Evolutionary conservation across 2,113 vertebrate species (phyloP).

Genomic region (Saimiri boliviensis): DNA sequence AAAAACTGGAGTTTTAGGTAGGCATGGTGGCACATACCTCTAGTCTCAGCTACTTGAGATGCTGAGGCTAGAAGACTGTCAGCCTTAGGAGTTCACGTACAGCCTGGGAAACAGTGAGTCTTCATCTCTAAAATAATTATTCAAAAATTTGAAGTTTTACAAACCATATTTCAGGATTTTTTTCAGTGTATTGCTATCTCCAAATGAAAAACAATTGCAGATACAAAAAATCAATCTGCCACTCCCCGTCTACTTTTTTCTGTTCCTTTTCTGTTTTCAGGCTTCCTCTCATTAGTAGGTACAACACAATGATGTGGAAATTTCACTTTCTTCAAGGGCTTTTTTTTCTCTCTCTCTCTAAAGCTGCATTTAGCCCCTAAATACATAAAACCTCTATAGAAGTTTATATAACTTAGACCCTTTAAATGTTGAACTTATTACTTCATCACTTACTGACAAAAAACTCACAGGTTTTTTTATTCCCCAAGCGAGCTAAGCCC

Average conservation of each 20-base stretch:
- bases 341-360: background rate
- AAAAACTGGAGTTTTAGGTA: background rate
- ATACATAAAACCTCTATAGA: background rate
- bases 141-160: background rate
- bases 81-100: no score
- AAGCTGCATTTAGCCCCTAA: background rate
- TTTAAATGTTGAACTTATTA: background rate
- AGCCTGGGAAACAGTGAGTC: no score
- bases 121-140: no score
- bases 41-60: no score
- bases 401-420: background rate
- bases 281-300: background rate
- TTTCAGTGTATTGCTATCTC: background rate
- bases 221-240: background rate
- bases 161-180: background rate
- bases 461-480: background rate
- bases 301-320: background rate
- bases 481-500: background rate
- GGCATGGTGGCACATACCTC: no score
- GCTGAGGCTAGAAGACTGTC: no score
- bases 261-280: background rate
- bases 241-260: background rate
- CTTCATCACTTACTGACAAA: background rate
- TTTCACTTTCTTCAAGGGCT: background rate
- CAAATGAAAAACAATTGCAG: background rate